A percentile compares a stretch with the other conserved stretches of the same genome.
Evolutionary conservation across 2,888 invertebrate genomes (phyloP).

Genomic region (Cheilosia vulpina): DNA sequence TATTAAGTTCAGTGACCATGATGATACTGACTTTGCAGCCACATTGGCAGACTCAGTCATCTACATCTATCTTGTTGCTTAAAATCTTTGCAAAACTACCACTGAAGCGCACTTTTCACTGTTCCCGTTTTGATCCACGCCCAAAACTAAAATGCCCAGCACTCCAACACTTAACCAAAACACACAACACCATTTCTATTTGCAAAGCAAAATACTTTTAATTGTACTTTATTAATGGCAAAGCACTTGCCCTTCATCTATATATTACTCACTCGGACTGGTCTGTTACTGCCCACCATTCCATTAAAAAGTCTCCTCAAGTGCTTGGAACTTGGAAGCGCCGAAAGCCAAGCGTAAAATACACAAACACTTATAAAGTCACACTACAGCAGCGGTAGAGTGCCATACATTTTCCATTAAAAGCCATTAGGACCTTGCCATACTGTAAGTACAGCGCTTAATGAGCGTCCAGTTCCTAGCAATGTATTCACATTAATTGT

Average conservation of each 20-base stretch:
- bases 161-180: not conserved
- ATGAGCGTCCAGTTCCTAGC: slow-evolving; percentile 68
- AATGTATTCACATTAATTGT: slow-evolving; percentile 69
- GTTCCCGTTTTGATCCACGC: not conserved
- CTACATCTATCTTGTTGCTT: too few species aligned
- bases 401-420: slow-evolving; percentile 73
- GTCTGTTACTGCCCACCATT: slow-evolving; percentile 14
- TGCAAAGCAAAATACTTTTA: slow-evolving; percentile 55
- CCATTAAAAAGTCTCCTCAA: slow-evolving; percentile 17
- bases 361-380: slow-evolving; percentile 3
- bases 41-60: too few species aligned
- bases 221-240: slow-evolving; percentile 71
- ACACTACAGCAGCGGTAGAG: slow-evolving; percentile 33
- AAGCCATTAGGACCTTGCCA: slow-evolving; percentile 70
- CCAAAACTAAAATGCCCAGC: not conserved
- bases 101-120: not conserved
- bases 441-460: slow-evolving; percentile 61
- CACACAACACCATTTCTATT: slow-evolving; percentile 21
- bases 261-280: slow-evolving; percentile 43
- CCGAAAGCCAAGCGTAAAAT: slow-evolving; percentile 25
- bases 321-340: slow-evolving; percentile 20
- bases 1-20: too few species aligned
- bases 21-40: too few species aligned
- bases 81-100: too few species aligned
- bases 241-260: slow-evolving; percentile 56